These are phyloP conservation scores for Chelon labrosus DNA, from an alignment of 2,797 vertebrate genomes.

Conservation along the genomic window DNA sequence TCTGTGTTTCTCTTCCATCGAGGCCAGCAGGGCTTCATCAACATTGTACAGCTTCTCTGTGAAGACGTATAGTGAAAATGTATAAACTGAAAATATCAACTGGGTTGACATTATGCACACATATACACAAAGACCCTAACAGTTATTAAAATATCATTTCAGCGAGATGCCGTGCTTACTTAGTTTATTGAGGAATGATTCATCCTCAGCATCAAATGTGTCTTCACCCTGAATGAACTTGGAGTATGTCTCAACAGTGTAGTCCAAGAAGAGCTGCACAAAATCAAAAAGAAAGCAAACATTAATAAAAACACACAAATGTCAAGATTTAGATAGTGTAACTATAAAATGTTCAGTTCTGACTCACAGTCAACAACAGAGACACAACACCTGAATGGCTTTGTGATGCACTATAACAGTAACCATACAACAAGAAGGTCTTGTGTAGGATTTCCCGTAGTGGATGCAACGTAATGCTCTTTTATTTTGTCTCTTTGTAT, in stretches of 20 bases:
- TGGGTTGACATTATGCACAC: background rate
- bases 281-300: background rate
- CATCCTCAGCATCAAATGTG: slow-evolving; percentile 90
- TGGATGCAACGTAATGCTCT: no score
- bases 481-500: no score
- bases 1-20: slow-evolving; percentile 86
- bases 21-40: slow-evolving; percentile 87
- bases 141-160: background rate
- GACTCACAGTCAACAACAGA: background rate
- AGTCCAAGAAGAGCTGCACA: slow-evolving; percentile 90
- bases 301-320: background rate
- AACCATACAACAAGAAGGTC: background rate
- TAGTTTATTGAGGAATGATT: slow-evolving; percentile 85
- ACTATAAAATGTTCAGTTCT: background rate
- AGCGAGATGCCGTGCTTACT: slow-evolving; percentile 82
- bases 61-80: no score
- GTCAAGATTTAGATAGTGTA: background rate
- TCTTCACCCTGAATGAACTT: slow-evolving; percentile 94
- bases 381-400: background rate
- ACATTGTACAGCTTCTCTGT: slow-evolving; percentile 89
- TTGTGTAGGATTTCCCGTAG: no score
- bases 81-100: background rate
- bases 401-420: background rate
- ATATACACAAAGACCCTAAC: background rate
- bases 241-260: slow-evolving; percentile 89